Percentiles rank a stretch among this genome's conserved stretches.
phyloP scores from a whole-genome alignment of 2,113 vertebrate species.

The Otis tarda region DNA sequence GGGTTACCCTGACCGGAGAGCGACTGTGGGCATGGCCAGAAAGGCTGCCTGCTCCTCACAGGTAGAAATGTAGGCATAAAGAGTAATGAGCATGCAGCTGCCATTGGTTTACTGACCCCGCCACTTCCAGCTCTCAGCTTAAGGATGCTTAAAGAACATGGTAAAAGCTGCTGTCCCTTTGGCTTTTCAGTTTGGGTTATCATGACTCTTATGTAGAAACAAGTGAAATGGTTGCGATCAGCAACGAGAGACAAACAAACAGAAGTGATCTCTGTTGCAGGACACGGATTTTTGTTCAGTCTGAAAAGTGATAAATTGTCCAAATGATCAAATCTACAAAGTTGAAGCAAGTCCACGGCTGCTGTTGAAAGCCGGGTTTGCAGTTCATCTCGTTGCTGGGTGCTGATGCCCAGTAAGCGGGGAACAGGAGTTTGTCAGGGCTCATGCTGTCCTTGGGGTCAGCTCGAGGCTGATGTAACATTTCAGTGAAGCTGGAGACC shows the following conservation, averaged over 20 bases:
- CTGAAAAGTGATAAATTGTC: neutral
- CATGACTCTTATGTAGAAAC: neutral
- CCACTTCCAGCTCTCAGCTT: neutral
- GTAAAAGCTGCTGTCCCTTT: neutral
- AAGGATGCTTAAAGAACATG: neutral
- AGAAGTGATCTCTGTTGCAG: neutral
- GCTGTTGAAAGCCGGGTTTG: neutral
- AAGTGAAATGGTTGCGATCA: neutral
- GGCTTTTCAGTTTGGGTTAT: neutral
- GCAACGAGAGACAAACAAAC: neutral
- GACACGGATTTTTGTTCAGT: neutral
- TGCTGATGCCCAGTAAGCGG: neutral
- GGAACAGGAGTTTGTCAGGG: neutral
- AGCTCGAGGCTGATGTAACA: fast-evolving
- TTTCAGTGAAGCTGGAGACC: neutral
- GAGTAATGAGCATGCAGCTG: neutral
- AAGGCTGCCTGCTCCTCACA: neutral
- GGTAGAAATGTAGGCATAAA: neutral
- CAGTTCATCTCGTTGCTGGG: neutral
- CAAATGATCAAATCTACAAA: neutral
- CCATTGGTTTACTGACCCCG: neutral
- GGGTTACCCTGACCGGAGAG: neutral
- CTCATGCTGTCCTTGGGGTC: neutral
- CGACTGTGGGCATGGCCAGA: neutral
- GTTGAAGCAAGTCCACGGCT: fast-evolving